Conservation (phyloP, 2,113 vertebrate species). For the Ailuropoda melanoleuca region DNA sequence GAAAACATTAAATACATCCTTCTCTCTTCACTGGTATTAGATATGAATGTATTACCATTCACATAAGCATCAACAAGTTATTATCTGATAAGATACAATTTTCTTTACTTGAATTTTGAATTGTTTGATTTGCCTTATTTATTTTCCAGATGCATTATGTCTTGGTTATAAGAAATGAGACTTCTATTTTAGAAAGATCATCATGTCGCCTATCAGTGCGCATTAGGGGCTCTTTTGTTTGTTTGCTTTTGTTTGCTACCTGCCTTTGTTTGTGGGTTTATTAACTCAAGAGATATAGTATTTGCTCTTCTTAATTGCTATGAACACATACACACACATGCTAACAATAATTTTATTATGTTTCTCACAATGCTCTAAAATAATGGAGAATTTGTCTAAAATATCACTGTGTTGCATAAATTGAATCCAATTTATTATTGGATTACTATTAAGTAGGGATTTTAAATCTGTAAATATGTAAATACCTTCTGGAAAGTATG, state of each 20-base stretch:
- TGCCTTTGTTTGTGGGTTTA: conserved; percentile 53
- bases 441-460: neutral
- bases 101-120: conserved; percentile 69
- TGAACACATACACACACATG: neutral
- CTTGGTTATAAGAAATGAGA: conserved; percentile 55
- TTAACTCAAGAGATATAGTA: conserved; percentile 8
- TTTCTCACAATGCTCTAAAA: neutral
- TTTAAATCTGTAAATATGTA: neutral
- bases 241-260: conserved; percentile 56
- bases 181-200: conserved; percentile 15
- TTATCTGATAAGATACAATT: conserved; percentile 74
- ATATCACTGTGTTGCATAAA: neutral
- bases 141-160: conserved; percentile 63
- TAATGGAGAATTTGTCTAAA: conserved; percentile 56
- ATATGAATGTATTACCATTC: conserved; percentile 72
- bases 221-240: conserved; percentile 51
- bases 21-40: neutral
- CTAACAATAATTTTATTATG: neutral
- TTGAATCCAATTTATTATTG: neutral
- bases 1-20: neutral
- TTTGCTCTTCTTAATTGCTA: neutral
- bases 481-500: neutral
- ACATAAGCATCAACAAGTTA: conserved; percentile 58
- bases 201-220: conserved; percentile 57
- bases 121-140: conserved; percentile 75